Base-by-base conservation (phyloP, 1,140 invertebrate species). In the Atta texana region DNA sequence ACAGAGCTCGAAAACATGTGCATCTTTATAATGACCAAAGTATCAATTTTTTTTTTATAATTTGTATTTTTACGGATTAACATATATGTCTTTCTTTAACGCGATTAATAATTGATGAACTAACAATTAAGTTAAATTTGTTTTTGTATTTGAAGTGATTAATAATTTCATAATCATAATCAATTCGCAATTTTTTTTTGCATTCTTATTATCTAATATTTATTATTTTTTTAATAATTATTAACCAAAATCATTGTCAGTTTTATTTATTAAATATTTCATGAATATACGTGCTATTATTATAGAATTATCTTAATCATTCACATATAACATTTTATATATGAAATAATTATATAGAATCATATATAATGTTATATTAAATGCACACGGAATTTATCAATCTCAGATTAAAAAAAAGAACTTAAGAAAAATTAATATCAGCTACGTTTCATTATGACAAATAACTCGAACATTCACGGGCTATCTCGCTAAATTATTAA, bases 1-100 rank as follows among this genome's bases (percentile, higher is more conserved):
- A 66, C 61, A 53, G 61, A 18, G 5, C 31, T 69, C 88, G 66
- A 87, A 88, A 85, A 51, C 18, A 77, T 16, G 28, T 51, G 28
- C 44, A 68, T 16, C 31, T 34, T 55, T n/a, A 77, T 28, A 7
- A 77, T 14, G 16, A 61, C 14, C 6, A 16, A 44, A 24, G 39
- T 61, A 28, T 76, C 16, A 0, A 12, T 63, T n/a, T 63, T 77
- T 49, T 31, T 77, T 44, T 0, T 12, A 49, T 14, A 31, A 76
- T 28, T 8, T 39, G 8, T 10, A 61, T n/a, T 64, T 77, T 77
- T 76, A 18, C 16, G 16, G 21, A 76, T 49, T 49, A 49, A 77
- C 12, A 4, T 53, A 21, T 8, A 6, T 24, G 44, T 49, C 7
- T 77, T 63, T 44, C 3, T 31, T 53, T 24, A 28, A 55, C n/a